A percentile compares a stretch with the other conserved stretches of the same genome.
These are phyloP conservation scores for Vireo altiloquus DNA, from an alignment of 2,113 vertebrate genomes.

Conservation along the genomic window DNA sequence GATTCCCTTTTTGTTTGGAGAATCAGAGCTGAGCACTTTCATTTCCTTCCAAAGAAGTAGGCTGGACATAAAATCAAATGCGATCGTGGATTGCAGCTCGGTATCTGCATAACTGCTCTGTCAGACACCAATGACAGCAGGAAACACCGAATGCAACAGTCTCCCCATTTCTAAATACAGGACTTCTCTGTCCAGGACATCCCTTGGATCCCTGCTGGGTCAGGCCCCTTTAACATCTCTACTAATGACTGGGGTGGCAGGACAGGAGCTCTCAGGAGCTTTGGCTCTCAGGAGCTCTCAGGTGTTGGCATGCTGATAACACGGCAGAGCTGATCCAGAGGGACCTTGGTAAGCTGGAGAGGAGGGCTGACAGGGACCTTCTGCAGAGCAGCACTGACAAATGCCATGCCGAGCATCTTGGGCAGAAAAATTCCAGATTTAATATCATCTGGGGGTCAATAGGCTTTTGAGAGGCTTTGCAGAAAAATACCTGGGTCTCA, in stretches of 20 bases:
- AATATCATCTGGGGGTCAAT: rapidly evolving
- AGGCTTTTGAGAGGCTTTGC: background rate
- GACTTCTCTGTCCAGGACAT: background rate
- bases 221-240: background rate
- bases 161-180: background rate
- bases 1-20: background rate
- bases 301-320: background rate
- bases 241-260: background rate
- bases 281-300: background rate
- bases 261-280: background rate
- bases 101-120: background rate
- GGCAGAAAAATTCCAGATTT: background rate
- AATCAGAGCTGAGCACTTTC: background rate
- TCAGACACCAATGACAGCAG: background rate
- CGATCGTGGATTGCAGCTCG: background rate
- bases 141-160: background rate
- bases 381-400: rapidly evolving
- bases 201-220: background rate
- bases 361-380: background rate
- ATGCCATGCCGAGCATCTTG: background rate
- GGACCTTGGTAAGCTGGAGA: background rate
- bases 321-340: background rate
- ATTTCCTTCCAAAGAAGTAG: background rate
- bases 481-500: background rate
- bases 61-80: background rate